Conservation (phyloP, 1,140 invertebrate species). For the Drosophila mojavensis region DNA sequence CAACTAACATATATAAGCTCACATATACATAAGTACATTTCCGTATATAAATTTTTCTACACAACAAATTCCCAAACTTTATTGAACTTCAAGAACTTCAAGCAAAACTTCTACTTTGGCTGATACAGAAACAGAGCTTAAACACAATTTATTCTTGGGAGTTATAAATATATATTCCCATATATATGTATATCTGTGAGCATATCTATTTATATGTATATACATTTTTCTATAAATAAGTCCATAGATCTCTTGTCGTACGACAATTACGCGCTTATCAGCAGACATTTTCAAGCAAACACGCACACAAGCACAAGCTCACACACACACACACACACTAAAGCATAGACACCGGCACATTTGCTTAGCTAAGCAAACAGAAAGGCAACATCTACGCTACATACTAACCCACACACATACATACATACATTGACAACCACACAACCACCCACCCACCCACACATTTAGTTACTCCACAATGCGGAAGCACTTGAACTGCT, state of each 20-base stretch:
- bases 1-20: no score
- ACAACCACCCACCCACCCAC: not conserved
- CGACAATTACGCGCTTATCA: conserved; percentile 32
- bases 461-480: conserved; percentile 26
- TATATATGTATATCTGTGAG: not conserved
- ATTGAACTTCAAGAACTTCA: no score
- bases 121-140: no score
- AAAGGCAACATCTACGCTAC: conserved; percentile 8
- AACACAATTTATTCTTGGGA: no score
- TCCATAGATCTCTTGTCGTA: not conserved
- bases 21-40: no score
- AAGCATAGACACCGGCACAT: conserved; percentile 43
- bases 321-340: conserved; percentile 9
- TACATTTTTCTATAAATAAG: not conserved
- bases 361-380: conserved; percentile 49
- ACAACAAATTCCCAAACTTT: no score
- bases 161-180: not conserved
- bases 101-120: no score
- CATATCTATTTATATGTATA: not conserved
- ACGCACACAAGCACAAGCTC: not conserved
- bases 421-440: not conserved
- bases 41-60: no score
- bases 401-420: conserved; percentile 6
- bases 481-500: conserved; percentile 58
- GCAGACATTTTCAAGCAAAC: conserved; percentile 23